A percentile compares a stretch with the other conserved stretches of the same genome.
phyloP scores from a whole-genome alignment of 2,113 vertebrate species.

The Fregata magnificens region DNA sequence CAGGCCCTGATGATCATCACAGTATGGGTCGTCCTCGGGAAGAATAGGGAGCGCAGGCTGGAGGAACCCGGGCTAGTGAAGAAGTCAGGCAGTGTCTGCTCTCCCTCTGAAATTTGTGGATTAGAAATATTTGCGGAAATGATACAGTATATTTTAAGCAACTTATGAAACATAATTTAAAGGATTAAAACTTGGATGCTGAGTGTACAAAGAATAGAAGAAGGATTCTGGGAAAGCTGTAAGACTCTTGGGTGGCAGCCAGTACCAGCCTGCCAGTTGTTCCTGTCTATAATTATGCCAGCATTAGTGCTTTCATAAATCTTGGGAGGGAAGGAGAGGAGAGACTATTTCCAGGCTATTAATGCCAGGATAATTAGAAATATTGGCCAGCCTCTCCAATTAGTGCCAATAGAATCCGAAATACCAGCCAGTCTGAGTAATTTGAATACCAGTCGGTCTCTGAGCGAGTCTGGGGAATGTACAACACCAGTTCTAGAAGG shows the following conservation, averaged over 20 bases:
- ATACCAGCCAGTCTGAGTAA: conserved; percentile 59
- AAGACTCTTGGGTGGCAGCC: conserved; percentile 49
- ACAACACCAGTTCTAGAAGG: neutral
- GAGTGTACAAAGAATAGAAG: neutral
- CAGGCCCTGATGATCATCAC: neutral
- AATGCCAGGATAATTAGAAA: conserved; percentile 73
- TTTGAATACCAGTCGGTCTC: conserved; percentile 51
- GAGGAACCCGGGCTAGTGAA: neutral
- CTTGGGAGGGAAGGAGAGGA: conserved; percentile 52
- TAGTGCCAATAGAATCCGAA: conserved; percentile 53
- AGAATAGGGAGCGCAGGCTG: neutral
- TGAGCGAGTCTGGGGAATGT: neutral
- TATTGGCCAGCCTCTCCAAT: conserved; percentile 66
- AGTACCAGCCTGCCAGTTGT: conserved; percentile 51
- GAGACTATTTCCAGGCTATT: conserved; percentile 64
- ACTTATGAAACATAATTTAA: conserved; percentile 18
- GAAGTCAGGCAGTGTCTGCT: neutral
- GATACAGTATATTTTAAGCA: conserved; percentile 36
- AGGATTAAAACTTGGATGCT: conserved; percentile 33
- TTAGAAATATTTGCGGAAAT: conserved; percentile 2
- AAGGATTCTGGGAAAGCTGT: conserved; percentile 55
- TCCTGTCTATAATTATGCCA: conserved; percentile 52
- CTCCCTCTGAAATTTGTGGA: neutral
- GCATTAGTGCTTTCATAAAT: conserved; percentile 57
- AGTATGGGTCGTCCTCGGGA: neutral